Base-by-base conservation (phyloP, 2,797 vertebrate species). In the Tolypeutes matacus region DNA sequence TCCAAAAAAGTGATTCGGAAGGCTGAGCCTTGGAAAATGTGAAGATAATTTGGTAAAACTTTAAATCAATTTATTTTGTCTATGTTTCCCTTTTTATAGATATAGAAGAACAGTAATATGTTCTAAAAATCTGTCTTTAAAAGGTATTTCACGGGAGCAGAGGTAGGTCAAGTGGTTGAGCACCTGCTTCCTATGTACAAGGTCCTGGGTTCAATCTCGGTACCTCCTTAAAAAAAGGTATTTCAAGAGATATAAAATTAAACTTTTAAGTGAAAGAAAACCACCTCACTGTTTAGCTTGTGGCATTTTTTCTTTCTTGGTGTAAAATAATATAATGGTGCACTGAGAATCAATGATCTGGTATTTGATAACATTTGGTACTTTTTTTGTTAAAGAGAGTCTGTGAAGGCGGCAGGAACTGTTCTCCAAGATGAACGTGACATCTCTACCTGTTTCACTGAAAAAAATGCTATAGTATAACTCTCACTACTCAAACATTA, bases 121-220 rank as follows among this genome's bases (percentile, higher is more conserved):
- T 92, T 94, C 56, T 51, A 25, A 77, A 96, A 95, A 46, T 69
- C 39, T 87, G 18, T 69, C 73, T 72, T 34, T 91, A 93, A 91
- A 81, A 95, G 20, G 36, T 86, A 11, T 73, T 46, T 46, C 46
- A 46, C 9, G 46, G 8, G 46, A 46, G 46, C 46, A 46, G 46
- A 9, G 1, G 11, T 8, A 46, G 46, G 5, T 46, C 46, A 46
- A 46, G 46, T 46, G 46, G 46, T 46, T 46, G 46, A 46, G 46
- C 46, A 46, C 46, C 46, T 46, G 46, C 46, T 46, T 46, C 46
- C 46, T 8, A 46, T 11, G 46, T 46, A 46, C 46, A 46, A 46
- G 46, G 11, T 46, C 46, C 11, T 11, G 46, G 46, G 46, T 46
- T 46, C 46, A 46, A 9, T 46, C 46, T 46, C 9, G 46, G 46